Evolutionary conservation across 2,113 vertebrate genomes (phyloP).

Genomic region (Erpornis zantholeuca): DNA sequence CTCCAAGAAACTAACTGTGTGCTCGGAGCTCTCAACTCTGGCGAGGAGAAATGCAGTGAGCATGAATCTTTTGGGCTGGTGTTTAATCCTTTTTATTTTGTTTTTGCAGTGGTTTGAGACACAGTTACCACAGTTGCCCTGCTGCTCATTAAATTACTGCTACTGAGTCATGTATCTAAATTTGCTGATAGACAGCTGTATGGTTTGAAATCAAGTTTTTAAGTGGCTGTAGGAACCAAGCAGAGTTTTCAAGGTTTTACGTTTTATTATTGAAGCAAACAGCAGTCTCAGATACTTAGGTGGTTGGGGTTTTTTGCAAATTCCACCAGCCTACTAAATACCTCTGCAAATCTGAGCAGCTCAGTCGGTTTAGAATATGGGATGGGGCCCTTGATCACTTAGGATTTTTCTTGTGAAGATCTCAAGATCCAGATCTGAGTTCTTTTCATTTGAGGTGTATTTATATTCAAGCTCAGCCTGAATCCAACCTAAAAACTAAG

Average conservation of each 20-base stretch:
- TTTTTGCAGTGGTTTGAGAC: neutral
- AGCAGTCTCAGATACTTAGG: neutral
- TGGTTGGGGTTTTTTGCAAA: neutral
- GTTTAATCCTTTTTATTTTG: neutral
- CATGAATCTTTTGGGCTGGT: neutral
- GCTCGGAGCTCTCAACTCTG: neutral
- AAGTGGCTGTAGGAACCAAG: neutral
- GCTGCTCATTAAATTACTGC: neutral
- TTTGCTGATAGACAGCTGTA: neutral
- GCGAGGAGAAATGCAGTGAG: neutral
- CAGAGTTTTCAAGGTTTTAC: neutral
- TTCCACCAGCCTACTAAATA: conserved; percentile 36
- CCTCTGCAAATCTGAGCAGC: conserved; percentile 33
- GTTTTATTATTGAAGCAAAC: neutral
- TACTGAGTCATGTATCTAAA: neutral
- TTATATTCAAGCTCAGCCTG: neutral
- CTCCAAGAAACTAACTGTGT: neutral
- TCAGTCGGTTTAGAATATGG: conserved; percentile 9
- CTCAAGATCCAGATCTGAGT: conserved; percentile 11
- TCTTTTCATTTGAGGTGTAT: neutral
- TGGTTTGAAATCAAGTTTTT: neutral
- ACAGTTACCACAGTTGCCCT: neutral
- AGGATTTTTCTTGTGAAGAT: neutral
- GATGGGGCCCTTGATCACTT: conserved; percentile 5
- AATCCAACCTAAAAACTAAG: neutral